A percentile compares a stretch with the other conserved stretches of the same genome.
phyloP scores from a whole-genome alignment of 2,113 vertebrate species.

The Ursus arctos region DNA sequence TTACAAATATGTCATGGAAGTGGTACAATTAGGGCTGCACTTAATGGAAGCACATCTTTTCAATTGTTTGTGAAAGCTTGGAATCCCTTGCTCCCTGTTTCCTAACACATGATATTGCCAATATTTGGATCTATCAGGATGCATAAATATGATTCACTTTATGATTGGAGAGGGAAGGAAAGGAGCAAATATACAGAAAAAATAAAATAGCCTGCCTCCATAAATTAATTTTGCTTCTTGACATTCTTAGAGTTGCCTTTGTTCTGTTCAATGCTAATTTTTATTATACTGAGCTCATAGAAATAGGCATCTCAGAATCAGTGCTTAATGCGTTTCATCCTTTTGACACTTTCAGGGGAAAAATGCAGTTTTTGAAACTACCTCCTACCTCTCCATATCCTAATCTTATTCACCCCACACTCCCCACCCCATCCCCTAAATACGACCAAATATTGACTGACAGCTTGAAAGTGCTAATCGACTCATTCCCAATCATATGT shows the following conservation, averaged over 20 bases:
- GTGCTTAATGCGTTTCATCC: conserved; percentile 77
- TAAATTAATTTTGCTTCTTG: conserved; percentile 83
- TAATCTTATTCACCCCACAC: conserved; percentile 53
- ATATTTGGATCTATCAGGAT: conserved; percentile 86
- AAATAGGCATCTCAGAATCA: conserved; percentile 81
- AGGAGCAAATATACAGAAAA: conserved; percentile 71
- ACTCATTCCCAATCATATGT: conserved; percentile 81
- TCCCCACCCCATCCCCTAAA: conserved; percentile 49
- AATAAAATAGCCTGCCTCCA: conserved; percentile 81
- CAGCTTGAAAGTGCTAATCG: conserved; percentile 77
- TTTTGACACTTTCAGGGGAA: conserved; percentile 69
- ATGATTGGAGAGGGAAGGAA: background rate
- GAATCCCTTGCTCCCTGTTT: conserved; percentile 84
- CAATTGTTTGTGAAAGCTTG: conserved; percentile 86
- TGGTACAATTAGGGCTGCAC: conserved; percentile 80
- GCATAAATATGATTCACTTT: conserved; percentile 79
- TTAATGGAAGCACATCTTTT: conserved; percentile 85
- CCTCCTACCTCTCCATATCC: conserved; percentile 47
- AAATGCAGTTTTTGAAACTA: conserved; percentile 66
- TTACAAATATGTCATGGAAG: conserved; percentile 82
- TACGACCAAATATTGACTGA: conserved; percentile 81
- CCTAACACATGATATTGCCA: conserved; percentile 82
- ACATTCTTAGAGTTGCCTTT: conserved; percentile 83
- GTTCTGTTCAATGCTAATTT: conserved; percentile 84
- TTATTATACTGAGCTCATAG: conserved; percentile 74